Conservation (phyloP, 2,113 vertebrate genomes). For the Aptenodytes forsteri region DNA sequence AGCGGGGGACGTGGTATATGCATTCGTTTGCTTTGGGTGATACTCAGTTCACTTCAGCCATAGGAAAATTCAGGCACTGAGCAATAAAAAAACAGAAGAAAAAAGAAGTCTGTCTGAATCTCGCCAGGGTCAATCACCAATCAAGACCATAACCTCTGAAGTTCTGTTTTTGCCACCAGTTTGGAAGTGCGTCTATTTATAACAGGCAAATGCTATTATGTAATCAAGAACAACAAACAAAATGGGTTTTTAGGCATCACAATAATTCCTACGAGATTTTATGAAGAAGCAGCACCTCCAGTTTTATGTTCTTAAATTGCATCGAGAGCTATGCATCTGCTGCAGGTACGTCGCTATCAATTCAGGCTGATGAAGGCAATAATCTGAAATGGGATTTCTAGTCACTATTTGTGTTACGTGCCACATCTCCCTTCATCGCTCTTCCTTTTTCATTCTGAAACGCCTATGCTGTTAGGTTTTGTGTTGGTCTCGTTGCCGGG, state of each 20-base stretch:
- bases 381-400: background rate
- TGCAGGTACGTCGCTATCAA: too few species aligned
- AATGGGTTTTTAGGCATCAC: background rate
- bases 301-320: background rate
- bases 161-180: background rate
- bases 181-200: background rate
- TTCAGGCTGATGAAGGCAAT: background rate
- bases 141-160: too few species aligned
- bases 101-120: background rate
- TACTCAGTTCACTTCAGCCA: background rate
- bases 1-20: fast-evolving
- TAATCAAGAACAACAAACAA: background rate
- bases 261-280: background rate
- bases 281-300: background rate
- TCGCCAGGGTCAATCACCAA: too few species aligned
- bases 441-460: background rate
- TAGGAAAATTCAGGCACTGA: background rate
- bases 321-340: background rate
- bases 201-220: background rate
- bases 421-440: background rate
- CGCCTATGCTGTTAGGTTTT: background rate
- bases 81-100: background rate
- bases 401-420: background rate
- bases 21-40: background rate
- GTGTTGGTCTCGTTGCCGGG: background rate